Evolutionary conservation across 1,140 invertebrate species (phyloP), one percentile per base, ranked within the genome.

Genomic region (Drosophila lacteicornis): DNA sequence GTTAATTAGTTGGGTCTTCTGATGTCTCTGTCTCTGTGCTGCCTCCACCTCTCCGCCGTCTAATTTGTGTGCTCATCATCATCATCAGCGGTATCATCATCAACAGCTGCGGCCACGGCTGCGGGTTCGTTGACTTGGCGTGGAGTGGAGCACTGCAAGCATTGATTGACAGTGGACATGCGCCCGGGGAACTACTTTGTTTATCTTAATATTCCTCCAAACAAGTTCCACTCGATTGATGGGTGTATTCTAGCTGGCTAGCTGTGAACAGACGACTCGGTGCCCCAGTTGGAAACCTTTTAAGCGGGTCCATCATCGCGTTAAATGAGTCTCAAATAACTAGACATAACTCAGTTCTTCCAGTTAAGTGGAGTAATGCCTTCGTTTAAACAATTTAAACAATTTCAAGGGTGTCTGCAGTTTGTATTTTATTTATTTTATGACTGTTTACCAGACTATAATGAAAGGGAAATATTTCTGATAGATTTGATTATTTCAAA

Each of bases 121-220:
- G 61, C 74, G 62, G 62, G 81, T 76, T 83, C 81, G 79, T 63
- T 83, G 81, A 84, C 71, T 82, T 47, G 15, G 49, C 75, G 65
- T 67, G 65, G 76, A 83, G 79, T 86, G 83, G 80, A 86, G 73
- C 78, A 84, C 77, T 86, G 83, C 83, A 80, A 77, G 76, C 84
- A 88, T 86, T 86, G 83, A 86, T 86, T 86, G 83, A 86, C 83
- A 88, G 80, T 88, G 84, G 82, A 85, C 82, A 85, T 82, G 73
- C 75, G 83, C 62, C 53, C 50, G 49, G 47, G 63, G 70, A 75
- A 67, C 74, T 53, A 75, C 53, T 65, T 67, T 69, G 66, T 76
- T 66, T 61, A 61, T 75, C 63, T 60, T 45, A 67, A 55, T 65
- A 74, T 67, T 82, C 43, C 50, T 69, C 73, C 43, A 77, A 75